phyloP scores from a whole-genome alignment of 2,797 vertebrate species.

The Helicolenus hilgendorfi region DNA sequence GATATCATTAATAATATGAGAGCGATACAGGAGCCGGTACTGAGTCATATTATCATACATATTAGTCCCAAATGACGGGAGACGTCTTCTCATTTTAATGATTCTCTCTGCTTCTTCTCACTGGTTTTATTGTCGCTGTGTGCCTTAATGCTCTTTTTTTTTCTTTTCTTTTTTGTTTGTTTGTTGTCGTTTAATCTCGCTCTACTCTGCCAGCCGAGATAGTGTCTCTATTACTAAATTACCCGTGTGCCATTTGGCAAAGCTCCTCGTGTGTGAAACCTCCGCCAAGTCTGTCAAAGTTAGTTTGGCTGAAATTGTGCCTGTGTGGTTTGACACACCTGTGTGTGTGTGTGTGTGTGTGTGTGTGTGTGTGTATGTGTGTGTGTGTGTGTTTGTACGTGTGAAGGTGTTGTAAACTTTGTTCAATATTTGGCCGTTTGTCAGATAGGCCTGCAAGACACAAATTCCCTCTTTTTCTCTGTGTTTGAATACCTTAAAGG shows the following conservation, averaged over 20 bases:
- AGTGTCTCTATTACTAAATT: slow-evolving; percentile 67
- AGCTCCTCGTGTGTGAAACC: slow-evolving; percentile 8
- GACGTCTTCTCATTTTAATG: background rate
- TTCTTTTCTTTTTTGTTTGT: background rate
- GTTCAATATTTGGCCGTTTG: background rate
- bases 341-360: slow-evolving; percentile 10
- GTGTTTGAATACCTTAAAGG: background rate
- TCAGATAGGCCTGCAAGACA: background rate
- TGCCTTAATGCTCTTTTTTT: background rate
- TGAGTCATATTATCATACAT: background rate
- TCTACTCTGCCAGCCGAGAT: slow-evolving; percentile 24
- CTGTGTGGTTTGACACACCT: slow-evolving; percentile 38
- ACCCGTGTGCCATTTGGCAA: slow-evolving; percentile 68
- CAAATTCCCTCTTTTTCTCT: background rate
- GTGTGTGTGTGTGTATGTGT: slow-evolving; percentile 15
- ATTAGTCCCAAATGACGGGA: background rate
- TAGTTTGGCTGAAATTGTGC: slow-evolving; percentile 43
- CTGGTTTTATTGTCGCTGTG: background rate
- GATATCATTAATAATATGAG: slow-evolving; percentile 3
- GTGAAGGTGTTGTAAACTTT: background rate
- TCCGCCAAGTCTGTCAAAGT: slow-evolving; percentile 79
- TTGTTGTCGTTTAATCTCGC: slow-evolving; percentile 17
- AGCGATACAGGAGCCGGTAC: background rate
- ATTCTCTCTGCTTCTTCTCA: background rate
- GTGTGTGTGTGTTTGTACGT: slow-evolving; percentile 6